Evolutionary conservation across 1,140 invertebrate genomes (phyloP), one percentile per base, ranked within the genome.

Genomic region (Gerris buenoi): DNA sequence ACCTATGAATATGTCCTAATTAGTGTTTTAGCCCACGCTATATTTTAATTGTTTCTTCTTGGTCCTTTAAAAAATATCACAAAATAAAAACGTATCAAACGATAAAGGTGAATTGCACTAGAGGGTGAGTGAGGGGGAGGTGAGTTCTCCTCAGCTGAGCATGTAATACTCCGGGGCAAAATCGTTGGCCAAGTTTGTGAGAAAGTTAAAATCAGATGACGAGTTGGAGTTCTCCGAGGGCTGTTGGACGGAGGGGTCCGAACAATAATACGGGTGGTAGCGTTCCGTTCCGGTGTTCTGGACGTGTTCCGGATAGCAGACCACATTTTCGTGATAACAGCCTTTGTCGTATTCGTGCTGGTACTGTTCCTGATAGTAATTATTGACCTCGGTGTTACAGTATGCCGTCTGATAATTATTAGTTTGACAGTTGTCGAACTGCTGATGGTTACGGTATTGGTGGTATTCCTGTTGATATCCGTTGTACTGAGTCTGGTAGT

Each of bases 141-240:
- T 46, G 65, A 60, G 64, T 70, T 46, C 33, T 46, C 33, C 73
- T 81, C 77, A 81, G 74, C 85, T 87, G 78, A 91, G 87, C 77
- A 90, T 88, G 79, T 93, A 93, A 76, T 94, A 94, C 76, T 94
- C 91, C 0, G 90, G 91, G 0, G 88, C 89, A 75, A 93, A 93
- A 73, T 93, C 91, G 77, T 91, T 93, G 65, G 90, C 90, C 71
- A 94, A 80, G 74, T 91, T 93, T 73, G 89, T 91, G 57, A 94
- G 82, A 73, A 94, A 94, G 76, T 93, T 93, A 76, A 94, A 93
- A 74, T 94, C 91, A 10, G 90, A 91, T 1, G 89, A 92, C 73
- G 88, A 91, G 74, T 92, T 92, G 70, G 88, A 91, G 76, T 91
- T 91, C 70, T 91, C 88, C n/a, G 78, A 73, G 68, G 75, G 60